Conservation (phyloP, 2,113 vertebrate genomes). For the Suricata suricatta region DNA sequence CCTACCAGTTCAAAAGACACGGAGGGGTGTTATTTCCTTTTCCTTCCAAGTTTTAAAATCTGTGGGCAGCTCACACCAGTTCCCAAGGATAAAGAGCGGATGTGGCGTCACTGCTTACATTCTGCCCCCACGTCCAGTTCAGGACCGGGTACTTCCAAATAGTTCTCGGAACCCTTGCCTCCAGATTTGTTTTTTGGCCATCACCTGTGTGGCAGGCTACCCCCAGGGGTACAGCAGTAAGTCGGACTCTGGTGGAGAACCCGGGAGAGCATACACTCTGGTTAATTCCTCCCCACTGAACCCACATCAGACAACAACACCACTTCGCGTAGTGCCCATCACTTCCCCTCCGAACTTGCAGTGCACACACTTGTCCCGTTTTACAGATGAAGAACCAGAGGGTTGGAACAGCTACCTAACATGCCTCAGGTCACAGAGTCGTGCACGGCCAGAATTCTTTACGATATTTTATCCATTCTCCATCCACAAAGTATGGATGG, state of each 20-base stretch:
- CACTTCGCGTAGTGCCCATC: not conserved
- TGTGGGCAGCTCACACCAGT: not conserved
- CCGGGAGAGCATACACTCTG: not conserved
- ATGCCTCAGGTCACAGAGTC: not conserved
- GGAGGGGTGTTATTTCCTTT: slow-evolving; percentile 41
- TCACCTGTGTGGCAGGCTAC: not conserved
- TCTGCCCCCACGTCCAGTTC: not conserved
- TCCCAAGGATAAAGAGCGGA: not conserved
- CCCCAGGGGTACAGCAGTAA: not conserved
- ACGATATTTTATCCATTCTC: not conserved
- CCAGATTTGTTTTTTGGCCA: too few species aligned
- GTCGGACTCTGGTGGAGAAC: not conserved
- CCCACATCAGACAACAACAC: not conserved
- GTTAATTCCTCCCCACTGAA: not conserved
- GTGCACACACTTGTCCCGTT: not conserved
- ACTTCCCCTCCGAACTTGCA: not conserved
- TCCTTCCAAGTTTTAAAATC: not conserved
- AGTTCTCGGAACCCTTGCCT: not conserved
- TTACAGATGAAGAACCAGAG: not conserved
- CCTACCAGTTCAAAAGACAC: slow-evolving; percentile 22
- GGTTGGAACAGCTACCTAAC: not conserved
- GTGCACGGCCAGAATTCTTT: not conserved
- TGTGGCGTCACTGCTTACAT: not conserved
- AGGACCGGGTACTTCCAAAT: not conserved
- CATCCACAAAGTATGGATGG: not conserved